Evolutionary conservation across 2,797 vertebrate species (phyloP), one percentile per base, ranked within the genome.

Genomic region (Spinibarbus caldwelli): DNA sequence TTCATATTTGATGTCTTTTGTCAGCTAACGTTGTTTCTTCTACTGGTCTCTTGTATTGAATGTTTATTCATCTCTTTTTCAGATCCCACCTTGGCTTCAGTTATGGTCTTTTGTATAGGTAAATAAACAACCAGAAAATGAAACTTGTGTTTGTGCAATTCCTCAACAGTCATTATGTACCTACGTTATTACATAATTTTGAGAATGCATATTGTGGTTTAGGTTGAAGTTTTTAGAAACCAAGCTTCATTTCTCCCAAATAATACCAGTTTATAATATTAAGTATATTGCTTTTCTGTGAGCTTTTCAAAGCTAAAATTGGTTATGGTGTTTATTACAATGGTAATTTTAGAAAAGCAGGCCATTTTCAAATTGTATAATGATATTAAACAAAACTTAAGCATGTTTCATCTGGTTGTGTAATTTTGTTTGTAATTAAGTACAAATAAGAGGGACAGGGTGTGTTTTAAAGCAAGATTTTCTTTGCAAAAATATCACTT

Each of bases 21-120:
- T 26, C 23, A 26, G 23, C 54, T 34, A 38, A 76, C 52, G 23
- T 66, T 45, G 6, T 31, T 14, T 7, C 2, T 21, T 3, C 29
- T 36, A 0, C 34, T 0, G 1, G 10, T 36, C 5, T 23, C n/a
- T 4, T 31, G 29, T 1, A 19, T 57, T 66, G 29, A 62, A 19
- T 47, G 0, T 41, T n/a, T 9, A 26, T 15, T 15, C n/a, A 26
- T 36, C 3, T 75, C 4, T 66, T 5, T 81, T 79, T 59, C 68
- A 90, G 89, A 78, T 64, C 59, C 62, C 83, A 41, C 41, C 84
- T 70, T 59, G 78, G 66, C 75, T 86, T 86, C 75, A 45, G 70
- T 82, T 54, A 52, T 78, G 75, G 68, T 86, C 54, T 89, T 89
- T 89, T 89, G 89, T 87, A 85, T 90, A 89, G 89, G 78, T 82